Conservation (phyloP, 2,113 vertebrate species). For the Rana temporaria region DNA sequence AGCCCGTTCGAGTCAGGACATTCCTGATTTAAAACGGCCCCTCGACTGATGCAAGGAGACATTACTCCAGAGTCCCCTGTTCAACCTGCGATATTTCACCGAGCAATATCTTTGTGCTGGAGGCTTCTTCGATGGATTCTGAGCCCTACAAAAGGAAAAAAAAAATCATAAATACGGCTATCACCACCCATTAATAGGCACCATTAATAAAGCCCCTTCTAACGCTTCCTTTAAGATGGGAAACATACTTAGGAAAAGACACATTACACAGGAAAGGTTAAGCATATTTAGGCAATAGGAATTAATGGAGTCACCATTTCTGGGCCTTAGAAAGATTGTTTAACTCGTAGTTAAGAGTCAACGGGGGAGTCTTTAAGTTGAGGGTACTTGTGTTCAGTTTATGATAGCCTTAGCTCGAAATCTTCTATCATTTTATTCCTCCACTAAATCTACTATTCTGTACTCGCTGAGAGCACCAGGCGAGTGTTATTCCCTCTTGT, state of each 20-base stretch:
- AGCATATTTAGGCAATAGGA: constrained; percentile 70
- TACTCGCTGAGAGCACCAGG: constrained; percentile 20
- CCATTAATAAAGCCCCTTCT: constrained; percentile 46
- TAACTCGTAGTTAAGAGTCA: constrained; percentile 74
- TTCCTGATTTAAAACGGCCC: constrained; percentile 39
- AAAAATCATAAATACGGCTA: constrained; percentile 29
- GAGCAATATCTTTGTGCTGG: constrained; percentile 35
- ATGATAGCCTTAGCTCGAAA: constrained; percentile 71
- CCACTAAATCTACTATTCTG: constrained; percentile 70
- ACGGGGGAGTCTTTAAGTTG: constrained; percentile 72
- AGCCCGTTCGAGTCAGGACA: constrained; percentile 31
- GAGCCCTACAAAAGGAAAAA: not conserved
- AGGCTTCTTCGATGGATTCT: constrained; percentile 17
- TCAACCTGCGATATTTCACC: constrained; percentile 38
- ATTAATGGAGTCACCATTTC: constrained; percentile 73
- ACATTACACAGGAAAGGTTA: constrained; percentile 62
- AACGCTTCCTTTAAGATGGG: constrained; percentile 50
- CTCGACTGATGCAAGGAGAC: constrained; percentile 30
- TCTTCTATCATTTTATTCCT: constrained; percentile 76
- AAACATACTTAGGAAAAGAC: constrained; percentile 59
- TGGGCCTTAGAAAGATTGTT: constrained; percentile 72
- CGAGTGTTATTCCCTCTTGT: constrained; percentile 59
- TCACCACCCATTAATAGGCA: constrained; percentile 30
- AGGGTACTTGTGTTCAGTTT: constrained; percentile 71
- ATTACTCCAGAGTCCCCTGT: constrained; percentile 31